Evolutionary conservation across 1,140 invertebrate genomes (phyloP).

Genomic region (Pseudomyrmex pallidus): DNA sequence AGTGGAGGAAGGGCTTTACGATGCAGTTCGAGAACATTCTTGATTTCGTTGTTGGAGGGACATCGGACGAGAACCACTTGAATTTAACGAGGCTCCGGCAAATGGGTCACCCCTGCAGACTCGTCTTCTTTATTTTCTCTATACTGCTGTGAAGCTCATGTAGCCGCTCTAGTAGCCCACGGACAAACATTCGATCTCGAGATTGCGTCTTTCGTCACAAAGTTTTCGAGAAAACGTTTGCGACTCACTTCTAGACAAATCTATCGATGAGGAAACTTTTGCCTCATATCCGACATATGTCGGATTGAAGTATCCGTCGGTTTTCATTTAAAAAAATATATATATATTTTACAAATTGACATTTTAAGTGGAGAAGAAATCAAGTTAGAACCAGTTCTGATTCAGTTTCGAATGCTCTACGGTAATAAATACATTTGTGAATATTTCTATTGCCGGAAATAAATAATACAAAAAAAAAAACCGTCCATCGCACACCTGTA

Average conservation of each 20-base stretch:
- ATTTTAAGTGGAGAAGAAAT: neutral
- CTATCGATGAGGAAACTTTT: neutral
- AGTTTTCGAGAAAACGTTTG: slow-evolving; percentile 40
- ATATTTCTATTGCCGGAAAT: slow-evolving; percentile 32
- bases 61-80: slow-evolving; percentile 77
- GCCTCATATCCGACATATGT: slow-evolving; percentile 1
- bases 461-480: neutral
- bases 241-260: slow-evolving; percentile 38
- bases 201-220: slow-evolving; percentile 49
- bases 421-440: neutral
- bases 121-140: slow-evolving; percentile 67
- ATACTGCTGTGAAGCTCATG: slow-evolving; percentile 61
- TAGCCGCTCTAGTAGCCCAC: slow-evolving; percentile 50
- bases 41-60: slow-evolving; percentile 76
- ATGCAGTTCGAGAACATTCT: slow-evolving; percentile 79
- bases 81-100: slow-evolving; percentile 78
- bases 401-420: slow-evolving; percentile 16
- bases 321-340: neutral
- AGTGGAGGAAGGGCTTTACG: slow-evolving; percentile 72
- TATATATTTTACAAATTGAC: neutral
- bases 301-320: neutral
- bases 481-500: slow-evolving; percentile 51
- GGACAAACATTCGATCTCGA: slow-evolving; percentile 62
- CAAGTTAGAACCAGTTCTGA: neutral
- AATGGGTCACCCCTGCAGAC: slow-evolving; percentile 78